Conservation (phyloP, 2,113 vertebrate genomes). For the Zapus hudsonius region DNA sequence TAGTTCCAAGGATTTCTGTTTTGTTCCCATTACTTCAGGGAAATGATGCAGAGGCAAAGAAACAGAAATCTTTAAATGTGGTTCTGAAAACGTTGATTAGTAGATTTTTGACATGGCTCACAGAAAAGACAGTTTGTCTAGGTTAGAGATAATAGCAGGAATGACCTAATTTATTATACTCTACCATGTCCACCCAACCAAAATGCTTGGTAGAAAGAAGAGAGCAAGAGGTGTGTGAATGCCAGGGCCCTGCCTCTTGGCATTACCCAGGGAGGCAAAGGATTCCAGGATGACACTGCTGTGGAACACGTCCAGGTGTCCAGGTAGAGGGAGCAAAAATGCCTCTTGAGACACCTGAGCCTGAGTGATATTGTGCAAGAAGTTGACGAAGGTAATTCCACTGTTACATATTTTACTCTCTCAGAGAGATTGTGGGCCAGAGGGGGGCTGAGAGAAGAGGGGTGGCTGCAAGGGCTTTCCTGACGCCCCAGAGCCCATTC, state of each 20-base stretch:
- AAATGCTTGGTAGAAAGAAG: neutral
- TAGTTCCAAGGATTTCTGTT: neutral
- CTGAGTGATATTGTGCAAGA: neutral
- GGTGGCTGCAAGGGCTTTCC: neutral
- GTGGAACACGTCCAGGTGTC: neutral
- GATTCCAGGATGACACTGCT: neutral
- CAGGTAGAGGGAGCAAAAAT: neutral
- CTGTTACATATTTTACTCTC: neutral
- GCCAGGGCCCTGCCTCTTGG: neutral
- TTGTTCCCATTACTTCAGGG: neutral
- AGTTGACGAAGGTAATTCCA: neutral
- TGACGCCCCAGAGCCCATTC: neutral
- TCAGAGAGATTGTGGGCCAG: neutral
- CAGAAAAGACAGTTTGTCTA: neutral
- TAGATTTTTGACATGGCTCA: neutral
- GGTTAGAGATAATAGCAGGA: neutral
- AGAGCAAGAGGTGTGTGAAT: neutral
- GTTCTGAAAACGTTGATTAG: neutral
- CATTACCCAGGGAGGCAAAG: neutral
- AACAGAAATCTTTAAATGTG: slow-evolving; percentile 5
- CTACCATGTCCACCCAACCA: neutral
- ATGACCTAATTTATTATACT: neutral
- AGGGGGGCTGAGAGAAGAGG: no score
- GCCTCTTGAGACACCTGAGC: neutral
- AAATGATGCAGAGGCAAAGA: neutral